phyloP scores from a whole-genome alignment of 2,113 vertebrate species.

The Lampris incognitus region DNA sequence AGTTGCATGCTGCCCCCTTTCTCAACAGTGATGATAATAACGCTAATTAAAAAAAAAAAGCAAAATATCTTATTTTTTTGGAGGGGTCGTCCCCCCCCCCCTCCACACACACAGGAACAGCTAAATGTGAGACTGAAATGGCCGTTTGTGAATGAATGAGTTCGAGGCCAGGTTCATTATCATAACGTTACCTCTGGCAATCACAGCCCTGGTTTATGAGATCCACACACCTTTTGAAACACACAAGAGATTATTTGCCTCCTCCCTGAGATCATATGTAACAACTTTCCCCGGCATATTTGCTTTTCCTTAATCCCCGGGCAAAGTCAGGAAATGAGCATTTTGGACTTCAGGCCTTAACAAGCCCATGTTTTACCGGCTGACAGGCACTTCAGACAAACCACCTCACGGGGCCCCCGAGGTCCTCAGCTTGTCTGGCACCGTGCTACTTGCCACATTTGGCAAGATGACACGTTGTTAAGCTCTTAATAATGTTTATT shows the following conservation, averaged over 20 bases:
- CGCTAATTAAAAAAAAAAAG: too few species aligned
- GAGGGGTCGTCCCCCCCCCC: too few species aligned
- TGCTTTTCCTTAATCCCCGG: conserved; percentile 21
- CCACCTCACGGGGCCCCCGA: conserved; percentile 38
- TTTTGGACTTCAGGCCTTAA: conserved; percentile 48
- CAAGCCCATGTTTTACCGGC: conserved; percentile 46
- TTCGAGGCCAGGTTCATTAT: too few species aligned
- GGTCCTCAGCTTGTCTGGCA: conserved; percentile 69
- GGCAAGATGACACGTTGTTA: conserved; percentile 37
- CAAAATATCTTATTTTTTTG: too few species aligned
- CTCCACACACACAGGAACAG: too few species aligned
- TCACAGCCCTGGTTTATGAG: neutral
- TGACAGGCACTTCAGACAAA: conserved; percentile 51
- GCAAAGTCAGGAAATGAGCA: conserved; percentile 68
- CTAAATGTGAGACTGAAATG: too few species aligned
- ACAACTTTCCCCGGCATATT: conserved; percentile 53
- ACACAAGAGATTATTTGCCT: conserved; percentile 19
- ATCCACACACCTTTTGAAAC: conserved; percentile 24
- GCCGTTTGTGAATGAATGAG: too few species aligned
- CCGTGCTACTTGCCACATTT: conserved; percentile 49
- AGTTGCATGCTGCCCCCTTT: too few species aligned
- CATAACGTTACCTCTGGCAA: neutral
- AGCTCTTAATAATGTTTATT: conserved; percentile 57
- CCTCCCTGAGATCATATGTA: conserved; percentile 40
- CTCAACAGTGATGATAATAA: too few species aligned